Conservation (phyloP, 2,888 invertebrate genomes). For the Pristionchus japonicus region DNA sequence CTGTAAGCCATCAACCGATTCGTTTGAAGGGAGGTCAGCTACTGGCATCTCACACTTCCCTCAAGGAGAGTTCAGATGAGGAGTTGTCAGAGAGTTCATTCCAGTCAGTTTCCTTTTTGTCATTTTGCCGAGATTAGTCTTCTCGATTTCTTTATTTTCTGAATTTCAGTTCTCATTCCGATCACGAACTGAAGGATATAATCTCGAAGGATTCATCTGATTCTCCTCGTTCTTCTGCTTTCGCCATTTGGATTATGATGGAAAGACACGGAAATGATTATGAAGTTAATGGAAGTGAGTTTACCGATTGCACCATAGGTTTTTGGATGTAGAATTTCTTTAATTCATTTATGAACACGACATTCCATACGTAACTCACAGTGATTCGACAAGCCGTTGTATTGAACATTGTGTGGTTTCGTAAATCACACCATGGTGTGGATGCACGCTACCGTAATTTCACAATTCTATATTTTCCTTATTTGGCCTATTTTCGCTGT, state of each 20-base stretch:
- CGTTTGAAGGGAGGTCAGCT: not conserved
- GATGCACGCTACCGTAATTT: no score
- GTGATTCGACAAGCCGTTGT: no score
- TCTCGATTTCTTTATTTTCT: not conserved
- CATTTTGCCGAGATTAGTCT: no score
- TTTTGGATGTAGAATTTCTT: no score
- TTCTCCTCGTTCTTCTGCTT: slow-evolving; percentile 62
- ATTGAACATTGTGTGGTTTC: no score
- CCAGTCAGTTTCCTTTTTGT: not conserved
- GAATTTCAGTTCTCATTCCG: slow-evolving; percentile 49
- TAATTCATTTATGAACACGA: no score
- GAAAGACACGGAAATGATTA: slow-evolving; percentile 61
- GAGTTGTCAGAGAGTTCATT: not conserved
- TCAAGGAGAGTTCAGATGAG: slow-evolving; percentile 41
- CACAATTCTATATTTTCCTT: no score
- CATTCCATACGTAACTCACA: no score
- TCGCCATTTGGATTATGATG: slow-evolving; percentile 68
- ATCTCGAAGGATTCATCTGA: slow-evolving; percentile 65
- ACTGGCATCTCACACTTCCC: slow-evolving; percentile 17
- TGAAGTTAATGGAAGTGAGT: slow-evolving; percentile 62
- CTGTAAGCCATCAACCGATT: not conserved
- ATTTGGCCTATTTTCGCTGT: no score
- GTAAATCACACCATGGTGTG: no score
- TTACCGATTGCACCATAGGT: no score
- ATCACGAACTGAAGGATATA: slow-evolving; percentile 61